A percentile compares a stretch with the other conserved stretches of the same genome.
Evolutionary conservation across 2,797 vertebrate species (phyloP).

Genomic region (Margarornis squamiger): DNA sequence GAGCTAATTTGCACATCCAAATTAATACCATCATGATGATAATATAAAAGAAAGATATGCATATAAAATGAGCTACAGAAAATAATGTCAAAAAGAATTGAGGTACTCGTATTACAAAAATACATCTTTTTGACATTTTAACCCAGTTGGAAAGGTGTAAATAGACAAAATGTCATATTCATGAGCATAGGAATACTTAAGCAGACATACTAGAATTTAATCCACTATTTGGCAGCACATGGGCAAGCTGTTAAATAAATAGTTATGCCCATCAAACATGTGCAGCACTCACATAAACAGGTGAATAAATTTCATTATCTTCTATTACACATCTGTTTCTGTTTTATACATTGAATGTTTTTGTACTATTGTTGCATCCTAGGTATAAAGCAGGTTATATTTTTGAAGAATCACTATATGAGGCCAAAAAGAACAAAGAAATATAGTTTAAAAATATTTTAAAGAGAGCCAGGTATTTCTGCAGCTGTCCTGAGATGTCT

Average conservation of each 20-base stretch:
- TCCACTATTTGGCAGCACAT: constrained; percentile 1
- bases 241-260: constrained; percentile 38
- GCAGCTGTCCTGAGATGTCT: not conserved
- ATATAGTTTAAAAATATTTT: not conserved
- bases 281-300: constrained; percentile 19
- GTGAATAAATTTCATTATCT: constrained; percentile 37
- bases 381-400: not conserved
- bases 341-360: not conserved
- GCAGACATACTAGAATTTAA: constrained; percentile 16
- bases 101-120: not conserved
- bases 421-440: not conserved
- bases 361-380: not conserved
- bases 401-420: not conserved
- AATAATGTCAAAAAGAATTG: not conserved
- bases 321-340: constrained; percentile 9
- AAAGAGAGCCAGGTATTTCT: not conserved
- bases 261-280: not conserved
- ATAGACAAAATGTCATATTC: not conserved
- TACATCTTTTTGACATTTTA: constrained; percentile 10
- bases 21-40: constrained; percentile 48
- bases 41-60: constrained; percentile 46
- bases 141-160: constrained; percentile 6
- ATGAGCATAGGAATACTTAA: not conserved
- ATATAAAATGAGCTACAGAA: not conserved
- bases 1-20: constrained; percentile 71